phyloP scores from a whole-genome alignment of 2,888 invertebrate species.

The Epicampocera succincta region DNA sequence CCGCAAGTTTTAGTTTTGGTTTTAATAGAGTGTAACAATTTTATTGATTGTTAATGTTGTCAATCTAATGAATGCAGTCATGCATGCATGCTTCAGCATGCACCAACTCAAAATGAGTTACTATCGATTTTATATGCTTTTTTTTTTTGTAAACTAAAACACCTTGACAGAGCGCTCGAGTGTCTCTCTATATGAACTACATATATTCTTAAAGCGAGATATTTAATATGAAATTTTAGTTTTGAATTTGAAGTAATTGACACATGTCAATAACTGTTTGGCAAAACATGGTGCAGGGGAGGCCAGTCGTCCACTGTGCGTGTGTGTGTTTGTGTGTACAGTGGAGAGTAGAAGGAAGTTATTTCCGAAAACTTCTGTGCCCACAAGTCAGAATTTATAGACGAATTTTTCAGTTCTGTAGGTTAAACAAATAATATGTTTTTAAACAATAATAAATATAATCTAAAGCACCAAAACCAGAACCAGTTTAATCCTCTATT shows the following conservation, averaged over 20 bases:
- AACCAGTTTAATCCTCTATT: no score
- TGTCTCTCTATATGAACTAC: background rate
- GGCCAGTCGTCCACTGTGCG: background rate
- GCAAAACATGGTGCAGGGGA: background rate
- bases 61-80: conserved; percentile 36
- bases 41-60: conserved; percentile 8
- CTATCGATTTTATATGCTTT: conserved; percentile 22
- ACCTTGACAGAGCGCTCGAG: conserved; percentile 30
- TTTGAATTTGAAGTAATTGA: background rate
- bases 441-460: no score
- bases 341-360: no score
- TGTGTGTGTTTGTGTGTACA: no score
- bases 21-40: background rate
- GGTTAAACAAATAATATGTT: no score
- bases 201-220: background rate
- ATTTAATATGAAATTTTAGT: background rate
- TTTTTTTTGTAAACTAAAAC: conserved; percentile 27
- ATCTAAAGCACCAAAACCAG: no score
- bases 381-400: no score
- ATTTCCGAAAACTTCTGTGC: no score
- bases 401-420: no score
- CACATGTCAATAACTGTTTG: conserved; percentile 8
- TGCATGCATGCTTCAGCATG: conserved; percentile 35
- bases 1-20: background rate
- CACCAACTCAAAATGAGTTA: conserved; percentile 5